phyloP scores from a whole-genome alignment of 2,888 invertebrate species.

The Allygus modestus region DNA sequence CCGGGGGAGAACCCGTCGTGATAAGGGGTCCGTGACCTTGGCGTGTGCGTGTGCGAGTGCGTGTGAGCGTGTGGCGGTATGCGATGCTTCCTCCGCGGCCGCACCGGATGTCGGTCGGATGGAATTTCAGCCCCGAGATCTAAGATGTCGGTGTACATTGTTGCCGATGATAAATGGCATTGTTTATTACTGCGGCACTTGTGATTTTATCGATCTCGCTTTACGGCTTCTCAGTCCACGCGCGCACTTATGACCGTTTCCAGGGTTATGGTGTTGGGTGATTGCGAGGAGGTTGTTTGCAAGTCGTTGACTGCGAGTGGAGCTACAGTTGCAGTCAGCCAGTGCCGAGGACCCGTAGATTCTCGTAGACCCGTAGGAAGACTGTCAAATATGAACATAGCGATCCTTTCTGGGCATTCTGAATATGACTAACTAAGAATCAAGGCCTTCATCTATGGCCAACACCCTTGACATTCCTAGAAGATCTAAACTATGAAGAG shows the following conservation, averaged over 20 bases:
- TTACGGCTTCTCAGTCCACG: no score
- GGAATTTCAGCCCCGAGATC: slow-evolving; percentile 39
- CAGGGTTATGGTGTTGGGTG: neutral
- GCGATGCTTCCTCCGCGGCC: slow-evolving; percentile 40
- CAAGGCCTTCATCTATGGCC: no score
- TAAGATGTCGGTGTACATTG: neutral
- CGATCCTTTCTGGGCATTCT: no score
- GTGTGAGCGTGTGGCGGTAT: slow-evolving; percentile 13
- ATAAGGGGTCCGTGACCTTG: slow-evolving; percentile 50
- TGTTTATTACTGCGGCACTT: neutral
- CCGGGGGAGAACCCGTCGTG: slow-evolving; percentile 32
- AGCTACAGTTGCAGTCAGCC: no score
- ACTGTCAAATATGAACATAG: no score
- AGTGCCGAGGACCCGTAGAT: no score
- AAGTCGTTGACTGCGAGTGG: no score
- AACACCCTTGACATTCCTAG: no score
- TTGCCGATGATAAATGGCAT: slow-evolving; percentile 7
- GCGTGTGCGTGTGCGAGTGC: slow-evolving; percentile 39
- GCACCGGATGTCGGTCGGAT: slow-evolving; percentile 21
- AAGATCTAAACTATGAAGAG: no score
- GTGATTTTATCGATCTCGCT: neutral
- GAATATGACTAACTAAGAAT: no score
- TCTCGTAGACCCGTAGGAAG: no score
- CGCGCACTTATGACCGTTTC: neutral
- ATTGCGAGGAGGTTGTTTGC: no score